Base-by-base conservation (phyloP, 2,797 vertebrate genomes). In the Anguilla anguilla region DNA sequence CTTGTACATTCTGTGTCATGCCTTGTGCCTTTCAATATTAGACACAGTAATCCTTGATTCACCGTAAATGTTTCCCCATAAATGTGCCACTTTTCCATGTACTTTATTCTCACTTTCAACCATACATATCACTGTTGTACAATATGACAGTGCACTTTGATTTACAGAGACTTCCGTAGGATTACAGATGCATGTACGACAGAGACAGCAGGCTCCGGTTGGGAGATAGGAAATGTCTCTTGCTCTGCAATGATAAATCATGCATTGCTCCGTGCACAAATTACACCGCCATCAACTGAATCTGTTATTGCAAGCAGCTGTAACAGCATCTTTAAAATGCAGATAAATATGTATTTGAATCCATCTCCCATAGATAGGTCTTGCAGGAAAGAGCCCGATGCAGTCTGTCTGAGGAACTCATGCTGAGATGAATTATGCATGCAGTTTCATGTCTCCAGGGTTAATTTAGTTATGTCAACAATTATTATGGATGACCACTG, bases 401-500 rank as follows among this genome's bases (percentile, higher is more conserved):
- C 15, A 46, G 35, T 85, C 84, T 85, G 35, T n/a, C 39, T 67
- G 57, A 85, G 67, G 82, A 49, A 83, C 19, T 84, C 13, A 6
- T 59, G 31, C 22, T 85, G 59, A 31, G 35, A 43, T 85, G 19
- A 64, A 85, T 85, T 85, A 85, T 85, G 57, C 84, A 85, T 64
- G 84, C 7, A 15, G 57, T 64, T 61, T 22, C 17, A 85, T n/a
- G 57, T 43, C 84, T 64, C 57, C 57, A 43, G 84, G 84, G 84
- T 85, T 85, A 85, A 85, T 85, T 85, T 64, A 85, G 84, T 85
- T 85, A 85, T 61, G 55, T 61, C 84, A 43, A 46, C 84, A 85
- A 85, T 85, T 85, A 85, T 85, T 85, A 85, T 61, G 59, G 84
- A 85, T 85, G 84, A 85, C 84, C 84, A 85, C 55, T 0, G 59